These are phyloP conservation scores for Sebastes fasciatus DNA, from an alignment of 2,113 vertebrate species.

Conservation along the genomic window DNA sequence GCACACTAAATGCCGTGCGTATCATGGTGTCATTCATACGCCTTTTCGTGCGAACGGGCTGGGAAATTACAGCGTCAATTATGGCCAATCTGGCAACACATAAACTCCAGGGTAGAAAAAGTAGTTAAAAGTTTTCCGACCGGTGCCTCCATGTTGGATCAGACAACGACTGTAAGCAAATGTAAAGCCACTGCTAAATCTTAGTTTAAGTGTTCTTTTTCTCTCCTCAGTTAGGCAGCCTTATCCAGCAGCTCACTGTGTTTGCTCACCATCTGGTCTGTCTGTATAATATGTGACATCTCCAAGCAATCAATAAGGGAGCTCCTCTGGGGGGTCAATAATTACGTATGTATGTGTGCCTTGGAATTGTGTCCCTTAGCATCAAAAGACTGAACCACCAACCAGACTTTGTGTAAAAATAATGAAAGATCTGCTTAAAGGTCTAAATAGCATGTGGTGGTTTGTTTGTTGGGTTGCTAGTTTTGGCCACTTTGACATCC, in stretches of 20 bases:
- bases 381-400: background rate
- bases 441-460: background rate
- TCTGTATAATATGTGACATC: conserved; percentile 33
- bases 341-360: background rate
- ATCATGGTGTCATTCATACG: too few species aligned
- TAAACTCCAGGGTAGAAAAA: background rate
- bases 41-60: too few species aligned
- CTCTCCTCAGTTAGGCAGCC: background rate
- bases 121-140: too few species aligned
- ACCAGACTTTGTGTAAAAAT: background rate
- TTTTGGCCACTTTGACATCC: background rate
- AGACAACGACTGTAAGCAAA: background rate
- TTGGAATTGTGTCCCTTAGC: background rate
- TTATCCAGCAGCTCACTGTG: conserved; percentile 10
- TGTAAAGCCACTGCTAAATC: background rate
- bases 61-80: background rate
- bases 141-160: background rate
- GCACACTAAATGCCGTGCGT: too few species aligned
- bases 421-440: background rate
- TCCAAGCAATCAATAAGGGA: conserved; percentile 36
- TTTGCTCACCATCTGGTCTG: conserved; percentile 42
- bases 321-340: conserved; percentile 25
- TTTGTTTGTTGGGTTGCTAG: background rate
- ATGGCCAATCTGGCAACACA: background rate
- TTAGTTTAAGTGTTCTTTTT: background rate